A percentile compares a stretch with the other conserved stretches of the same genome.
phyloP scores from a whole-genome alignment of 1,140 invertebrate genomes.

The Agrilus planipennis region DNA sequence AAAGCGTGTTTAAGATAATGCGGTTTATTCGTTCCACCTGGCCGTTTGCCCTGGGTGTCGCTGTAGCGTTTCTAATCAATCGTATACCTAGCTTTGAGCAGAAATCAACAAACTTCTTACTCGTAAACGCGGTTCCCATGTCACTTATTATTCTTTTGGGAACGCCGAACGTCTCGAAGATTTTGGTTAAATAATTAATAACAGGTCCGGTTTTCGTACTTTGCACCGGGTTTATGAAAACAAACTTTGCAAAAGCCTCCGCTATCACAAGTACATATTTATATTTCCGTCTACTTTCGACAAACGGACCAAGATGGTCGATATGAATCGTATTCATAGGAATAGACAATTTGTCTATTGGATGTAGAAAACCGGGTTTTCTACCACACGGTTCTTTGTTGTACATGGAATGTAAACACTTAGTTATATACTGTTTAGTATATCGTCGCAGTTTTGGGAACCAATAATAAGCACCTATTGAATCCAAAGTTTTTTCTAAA shows the following conservation, averaged over 20 bases:
- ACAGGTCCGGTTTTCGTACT: slow-evolving; percentile 6
- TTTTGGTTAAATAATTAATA: neutral
- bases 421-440: too few relatives aligned
- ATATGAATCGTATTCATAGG: slow-evolving; percentile 13
- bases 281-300: neutral
- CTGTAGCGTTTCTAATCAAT: slow-evolving; percentile 21
- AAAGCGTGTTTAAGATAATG: slow-evolving; percentile 19
- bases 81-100: slow-evolving; percentile 19
- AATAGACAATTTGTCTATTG: slow-evolving; percentile 6
- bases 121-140: slow-evolving; percentile 26
- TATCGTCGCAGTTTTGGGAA: neutral
- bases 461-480: neutral
- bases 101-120: slow-evolving; percentile 14
- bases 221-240: slow-evolving; percentile 5
- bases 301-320: slow-evolving; percentile 14
- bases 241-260: slow-evolving; percentile 26
- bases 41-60: slow-evolving; percentile 27
- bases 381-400: slow-evolving; percentile 5
- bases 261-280: slow-evolving; percentile 1
- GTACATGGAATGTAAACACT: slow-evolving; percentile 4
- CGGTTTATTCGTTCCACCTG: slow-evolving; percentile 24
- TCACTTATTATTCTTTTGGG: slow-evolving; percentile 25
- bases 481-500: neutral
- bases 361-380: slow-evolving; percentile 6
- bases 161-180: slow-evolving; percentile 22